Percentiles rank a stretch among this genome's conserved stretches.
These are phyloP conservation scores for Vireo altiloquus DNA, from an alignment of 2,113 vertebrate genomes.

Conservation along the genomic window DNA sequence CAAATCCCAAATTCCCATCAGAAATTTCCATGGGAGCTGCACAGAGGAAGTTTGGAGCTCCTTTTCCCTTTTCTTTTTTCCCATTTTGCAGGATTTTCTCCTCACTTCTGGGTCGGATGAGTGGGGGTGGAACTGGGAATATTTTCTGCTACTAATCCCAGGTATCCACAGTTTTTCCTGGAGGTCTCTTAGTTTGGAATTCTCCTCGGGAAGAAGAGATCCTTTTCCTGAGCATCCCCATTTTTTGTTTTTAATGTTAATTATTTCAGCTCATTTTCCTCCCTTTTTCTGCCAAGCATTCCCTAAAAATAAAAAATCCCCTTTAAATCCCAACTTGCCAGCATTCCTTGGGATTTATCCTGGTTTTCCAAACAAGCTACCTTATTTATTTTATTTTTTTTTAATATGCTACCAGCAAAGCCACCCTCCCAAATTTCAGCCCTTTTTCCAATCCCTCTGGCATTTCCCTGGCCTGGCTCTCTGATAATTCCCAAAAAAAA, in stretches of 20 bases:
- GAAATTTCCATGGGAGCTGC: not conserved
- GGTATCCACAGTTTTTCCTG: not conserved
- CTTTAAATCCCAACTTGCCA: not conserved
- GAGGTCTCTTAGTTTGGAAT: not conserved
- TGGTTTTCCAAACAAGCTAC: not conserved
- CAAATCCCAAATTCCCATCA: not conserved
- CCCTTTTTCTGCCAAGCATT: not conserved
- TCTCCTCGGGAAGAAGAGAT: not conserved
- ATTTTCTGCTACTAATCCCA: not conserved
- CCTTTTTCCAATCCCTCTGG: not conserved
- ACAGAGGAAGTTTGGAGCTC: not conserved
- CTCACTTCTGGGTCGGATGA: accelerated
- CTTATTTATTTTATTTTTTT: too few relatives aligned
- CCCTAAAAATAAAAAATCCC: not conserved
- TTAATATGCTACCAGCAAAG: not conserved
- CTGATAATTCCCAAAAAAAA: not conserved
- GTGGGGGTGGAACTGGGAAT: accelerated
- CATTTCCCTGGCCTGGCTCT: not conserved
- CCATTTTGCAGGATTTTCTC: not conserved
- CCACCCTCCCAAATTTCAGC: not conserved
- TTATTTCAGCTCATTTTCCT: not conserved
- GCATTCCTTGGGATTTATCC: not conserved
- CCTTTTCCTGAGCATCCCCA: accelerated
- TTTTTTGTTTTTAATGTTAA: not conserved
- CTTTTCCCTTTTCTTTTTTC: too few relatives aligned